Evolutionary conservation across 2,113 vertebrate species (phyloP).

Genomic region (Corythornis cristatus): DNA sequence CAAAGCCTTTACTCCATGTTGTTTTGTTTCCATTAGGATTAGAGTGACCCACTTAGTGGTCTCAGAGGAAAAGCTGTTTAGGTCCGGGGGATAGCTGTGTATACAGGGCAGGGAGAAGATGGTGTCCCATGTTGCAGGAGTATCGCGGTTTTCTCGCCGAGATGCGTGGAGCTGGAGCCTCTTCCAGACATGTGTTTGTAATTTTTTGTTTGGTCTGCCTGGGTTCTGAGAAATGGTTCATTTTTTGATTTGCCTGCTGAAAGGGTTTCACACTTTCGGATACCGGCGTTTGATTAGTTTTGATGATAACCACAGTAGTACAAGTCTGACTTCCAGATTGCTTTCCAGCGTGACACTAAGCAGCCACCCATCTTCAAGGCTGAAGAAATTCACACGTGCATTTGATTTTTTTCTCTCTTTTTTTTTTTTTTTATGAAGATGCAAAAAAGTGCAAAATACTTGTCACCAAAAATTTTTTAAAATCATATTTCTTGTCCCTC

Average conservation of each 20-base stretch:
- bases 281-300: slow-evolving; percentile 17
- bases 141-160: neutral
- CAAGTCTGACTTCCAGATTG: slow-evolving; percentile 48
- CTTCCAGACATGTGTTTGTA: slow-evolving; percentile 57
- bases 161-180: neutral
- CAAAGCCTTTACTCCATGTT: neutral
- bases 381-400: slow-evolving; percentile 48
- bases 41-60: neutral
- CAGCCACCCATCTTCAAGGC: slow-evolving; percentile 54
- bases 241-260: slow-evolving; percentile 57
- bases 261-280: slow-evolving; percentile 59
- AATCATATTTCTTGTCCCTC: neutral
- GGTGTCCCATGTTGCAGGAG: neutral
- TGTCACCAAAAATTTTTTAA: neutral
- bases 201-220: slow-evolving; percentile 46
- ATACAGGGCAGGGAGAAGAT: neutral
- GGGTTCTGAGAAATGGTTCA: neutral
- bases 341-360: slow-evolving; percentile 34
- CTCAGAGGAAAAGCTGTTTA: neutral
- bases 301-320: slow-evolving; percentile 69
- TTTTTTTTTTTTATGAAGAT: neutral
- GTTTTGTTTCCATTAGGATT: neutral
- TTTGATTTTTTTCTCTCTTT: slow-evolving; percentile 16
- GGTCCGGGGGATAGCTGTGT: neutral
- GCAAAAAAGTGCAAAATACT: neutral